Evolutionary conservation across 2,888 invertebrate genomes (phyloP), one percentile per base, ranked within the genome.

Genomic region (Trissoscelio sp.): DNA sequence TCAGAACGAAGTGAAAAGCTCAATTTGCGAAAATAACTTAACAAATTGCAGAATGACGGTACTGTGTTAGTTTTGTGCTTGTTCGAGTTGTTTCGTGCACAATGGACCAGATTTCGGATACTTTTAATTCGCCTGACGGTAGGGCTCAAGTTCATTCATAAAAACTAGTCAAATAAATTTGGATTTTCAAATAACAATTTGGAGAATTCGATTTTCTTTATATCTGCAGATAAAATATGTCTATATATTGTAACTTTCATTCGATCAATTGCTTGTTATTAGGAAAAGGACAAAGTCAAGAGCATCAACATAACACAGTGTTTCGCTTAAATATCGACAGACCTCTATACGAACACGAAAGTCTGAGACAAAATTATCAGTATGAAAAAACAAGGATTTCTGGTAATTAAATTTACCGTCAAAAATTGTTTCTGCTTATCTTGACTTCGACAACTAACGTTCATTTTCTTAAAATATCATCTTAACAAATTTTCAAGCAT

Each of bases 301-400:
- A 55, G 57, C 44, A 60, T 37, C 69, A 75, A 70, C 70, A 70
- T 1, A 66, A 51, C 46, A 66, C 66, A 18, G 5, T 14, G 9
- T 81, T 70, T 75, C 75, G 57, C 14, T 79, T 82, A n/a, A 82
- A 90, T 83, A 92, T 93, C n/a, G 92, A 93, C 67, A 89, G 93
- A 60, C 92, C 92, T 5, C 82, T 93, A 24, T 93, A 92, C 64
- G 92, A 93, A 82, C 92, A 93, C 58, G 91, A 93, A 81, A 90
- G 91, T 77, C 87, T 93, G 14, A 90, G 92, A 70, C 84, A 90
- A 79, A 91, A 92, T 84, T 92, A 91, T 84, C 88, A 91, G 75
- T 93, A 93, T 86, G 91, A 92, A 84, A 92, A 91, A 85, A 91
- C 92, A 22, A 89, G 90, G 82, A 87, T 85, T 84, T 88, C 89